Conservation (phyloP, 2,113 vertebrate species). For the Pomatorhinus ruficollis region DNA sequence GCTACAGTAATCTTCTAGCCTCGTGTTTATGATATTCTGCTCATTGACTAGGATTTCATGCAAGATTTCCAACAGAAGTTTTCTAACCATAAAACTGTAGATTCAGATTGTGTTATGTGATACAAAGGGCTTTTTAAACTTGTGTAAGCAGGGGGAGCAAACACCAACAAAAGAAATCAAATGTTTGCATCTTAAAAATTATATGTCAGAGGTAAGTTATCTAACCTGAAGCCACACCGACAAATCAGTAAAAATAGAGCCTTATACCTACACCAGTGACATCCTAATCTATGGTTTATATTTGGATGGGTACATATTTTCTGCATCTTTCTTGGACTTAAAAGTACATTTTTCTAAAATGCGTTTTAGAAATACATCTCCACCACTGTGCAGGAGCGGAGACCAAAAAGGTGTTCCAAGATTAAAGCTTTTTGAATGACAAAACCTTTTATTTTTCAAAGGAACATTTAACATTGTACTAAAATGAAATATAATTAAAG, state of each 20-base stretch:
- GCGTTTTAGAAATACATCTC: background rate
- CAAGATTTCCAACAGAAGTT: background rate
- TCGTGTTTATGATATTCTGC: background rate
- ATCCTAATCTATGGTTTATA: background rate
- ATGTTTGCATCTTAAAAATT: background rate
- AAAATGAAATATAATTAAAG: background rate
- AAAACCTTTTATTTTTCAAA: background rate
- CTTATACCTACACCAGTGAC: background rate
- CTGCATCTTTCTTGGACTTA: background rate
- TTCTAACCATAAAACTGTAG: background rate
- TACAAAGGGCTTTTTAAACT: background rate
- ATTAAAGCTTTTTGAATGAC: background rate
- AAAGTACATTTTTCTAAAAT: background rate
- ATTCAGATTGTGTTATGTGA: background rate
- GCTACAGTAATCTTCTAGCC: background rate
- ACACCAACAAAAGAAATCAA: background rate
- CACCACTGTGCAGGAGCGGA: background rate
- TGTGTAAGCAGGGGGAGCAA: background rate
- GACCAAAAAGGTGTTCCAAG: background rate
- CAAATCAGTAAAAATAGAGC: background rate
- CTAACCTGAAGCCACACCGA: background rate
- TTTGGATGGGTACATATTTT: background rate
- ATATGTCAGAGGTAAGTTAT: background rate
- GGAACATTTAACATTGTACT: background rate
- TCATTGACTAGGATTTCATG: background rate